Percentiles rank a stretch among this genome's conserved stretches.
Conservation (phyloP, 1,140 invertebrate genomes). For the Ctenoplectra terminalis region DNA sequence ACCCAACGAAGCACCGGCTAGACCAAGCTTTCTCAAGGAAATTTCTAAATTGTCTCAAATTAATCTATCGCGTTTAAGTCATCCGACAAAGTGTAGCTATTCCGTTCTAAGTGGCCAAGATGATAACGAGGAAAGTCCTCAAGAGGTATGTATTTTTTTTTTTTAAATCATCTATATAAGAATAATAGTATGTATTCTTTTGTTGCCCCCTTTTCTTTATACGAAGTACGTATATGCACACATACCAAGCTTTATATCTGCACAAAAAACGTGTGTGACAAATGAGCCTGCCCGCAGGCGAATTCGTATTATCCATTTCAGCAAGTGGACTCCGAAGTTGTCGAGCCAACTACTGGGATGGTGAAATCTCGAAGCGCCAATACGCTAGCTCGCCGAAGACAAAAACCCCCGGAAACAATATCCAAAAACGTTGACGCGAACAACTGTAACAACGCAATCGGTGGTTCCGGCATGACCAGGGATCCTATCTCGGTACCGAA, state of each 20-base stretch:
- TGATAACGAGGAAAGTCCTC: constrained; percentile 88
- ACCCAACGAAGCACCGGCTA: constrained; percentile 71
- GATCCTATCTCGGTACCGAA: constrained; percentile 91
- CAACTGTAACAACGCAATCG: constrained; percentile 61
- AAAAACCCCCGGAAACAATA: constrained; percentile 69
- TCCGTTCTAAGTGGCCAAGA: constrained; percentile 87
- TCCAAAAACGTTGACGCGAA: constrained; percentile 35
- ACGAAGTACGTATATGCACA: not conserved
- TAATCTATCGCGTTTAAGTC: constrained; percentile 87
- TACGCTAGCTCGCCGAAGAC: constrained; percentile 76
- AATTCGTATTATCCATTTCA: constrained; percentile 82
- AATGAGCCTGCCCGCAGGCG: constrained; percentile 75
- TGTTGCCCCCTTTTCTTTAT: not conserved
- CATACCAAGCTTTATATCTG: not conserved
- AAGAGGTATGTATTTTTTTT: constrained; percentile 69
- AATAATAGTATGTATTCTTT: no score
- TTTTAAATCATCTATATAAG: no score
- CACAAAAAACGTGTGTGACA: constrained; percentile 49
- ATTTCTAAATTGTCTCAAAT: constrained; percentile 90
- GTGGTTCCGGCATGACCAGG: constrained; percentile 83
- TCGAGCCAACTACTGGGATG: constrained; percentile 81
- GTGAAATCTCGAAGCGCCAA: constrained; percentile 81
- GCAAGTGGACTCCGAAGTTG: constrained; percentile 80
- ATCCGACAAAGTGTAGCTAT: constrained; percentile 88
- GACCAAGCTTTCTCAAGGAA: constrained; percentile 86